Percentiles rank a stretch among this genome's conserved stretches.
Conservation (phyloP, 2,113 vertebrate genomes). For the Shinisaurus crocodilurus region DNA sequence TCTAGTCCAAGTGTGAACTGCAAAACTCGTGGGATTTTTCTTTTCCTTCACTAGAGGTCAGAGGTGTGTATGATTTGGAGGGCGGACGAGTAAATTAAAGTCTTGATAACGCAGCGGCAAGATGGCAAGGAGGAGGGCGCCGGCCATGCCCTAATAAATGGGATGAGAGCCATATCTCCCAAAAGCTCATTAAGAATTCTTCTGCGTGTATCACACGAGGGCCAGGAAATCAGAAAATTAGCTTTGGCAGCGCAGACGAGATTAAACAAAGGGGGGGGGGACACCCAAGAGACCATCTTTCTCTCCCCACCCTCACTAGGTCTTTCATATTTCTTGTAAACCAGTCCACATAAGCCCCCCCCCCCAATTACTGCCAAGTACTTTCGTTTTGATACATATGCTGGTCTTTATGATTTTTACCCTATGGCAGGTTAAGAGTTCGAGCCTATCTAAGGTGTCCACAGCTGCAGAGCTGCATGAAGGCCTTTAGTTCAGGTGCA, state of each 20-base stretch:
- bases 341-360: not conserved
- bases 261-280: not conserved
- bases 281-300: not conserved
- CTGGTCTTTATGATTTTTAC: not conserved
- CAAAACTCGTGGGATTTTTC: not conserved
- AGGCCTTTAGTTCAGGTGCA: no score
- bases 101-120: not conserved
- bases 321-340: slow-evolving; percentile 39
- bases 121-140: not conserved
- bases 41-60: no score
- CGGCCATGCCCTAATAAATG: not conserved
- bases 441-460: no score
- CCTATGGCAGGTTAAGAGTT: not conserved
- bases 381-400: not conserved
- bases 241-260: slow-evolving; percentile 28
- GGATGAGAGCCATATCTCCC: slow-evolving; percentile 13
- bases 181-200: slow-evolving; percentile 40
- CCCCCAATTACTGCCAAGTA: not conserved
- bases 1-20: not conserved
- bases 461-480: not conserved
- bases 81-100: not conserved
- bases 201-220: not conserved
- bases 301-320: slow-evolving; percentile 6
- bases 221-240: slow-evolving; percentile 45
- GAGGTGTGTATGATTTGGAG: not conserved